Conservation (phyloP, 35 echinoderm and acorn worm species). For the Diadema setosum region DNA sequence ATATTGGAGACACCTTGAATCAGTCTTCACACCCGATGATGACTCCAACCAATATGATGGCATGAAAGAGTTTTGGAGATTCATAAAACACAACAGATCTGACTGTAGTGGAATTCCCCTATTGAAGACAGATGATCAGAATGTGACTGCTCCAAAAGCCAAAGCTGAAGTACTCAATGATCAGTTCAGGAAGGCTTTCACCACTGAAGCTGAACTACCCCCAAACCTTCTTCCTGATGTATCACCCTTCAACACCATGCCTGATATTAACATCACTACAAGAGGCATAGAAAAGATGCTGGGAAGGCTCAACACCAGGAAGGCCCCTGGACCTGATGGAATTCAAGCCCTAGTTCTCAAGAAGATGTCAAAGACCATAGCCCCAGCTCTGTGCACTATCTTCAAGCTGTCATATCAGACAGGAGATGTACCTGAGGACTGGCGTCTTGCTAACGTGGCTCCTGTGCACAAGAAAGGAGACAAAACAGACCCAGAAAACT, state of each 20-base stretch:
- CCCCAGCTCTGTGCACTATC: neutral
- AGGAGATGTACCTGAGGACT: neutral
- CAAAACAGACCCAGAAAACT: constrained; percentile 1
- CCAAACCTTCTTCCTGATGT: neutral
- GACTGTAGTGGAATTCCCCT: neutral
- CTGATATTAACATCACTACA: neutral
- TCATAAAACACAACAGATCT: neutral
- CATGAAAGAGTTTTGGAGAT: neutral
- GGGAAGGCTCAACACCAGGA: neutral
- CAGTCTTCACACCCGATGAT: neutral
- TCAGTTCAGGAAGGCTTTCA: neutral
- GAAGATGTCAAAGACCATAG: neutral
- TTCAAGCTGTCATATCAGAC: neutral
- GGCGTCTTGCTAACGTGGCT: constrained; percentile 28
- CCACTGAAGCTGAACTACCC: neutral
- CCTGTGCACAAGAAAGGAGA: constrained; percentile 43
- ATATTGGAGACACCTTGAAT: neutral
- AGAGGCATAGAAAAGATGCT: neutral
- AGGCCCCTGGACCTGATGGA: neutral
- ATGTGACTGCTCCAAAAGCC: neutral
- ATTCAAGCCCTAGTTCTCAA: neutral
- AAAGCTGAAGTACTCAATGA: neutral
- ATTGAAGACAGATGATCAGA: neutral
- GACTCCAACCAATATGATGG: neutral
- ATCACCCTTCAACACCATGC: neutral